Evolutionary conservation across 2,797 vertebrate genomes (phyloP).

Genomic region (Limnodromus scolopaceus): DNA sequence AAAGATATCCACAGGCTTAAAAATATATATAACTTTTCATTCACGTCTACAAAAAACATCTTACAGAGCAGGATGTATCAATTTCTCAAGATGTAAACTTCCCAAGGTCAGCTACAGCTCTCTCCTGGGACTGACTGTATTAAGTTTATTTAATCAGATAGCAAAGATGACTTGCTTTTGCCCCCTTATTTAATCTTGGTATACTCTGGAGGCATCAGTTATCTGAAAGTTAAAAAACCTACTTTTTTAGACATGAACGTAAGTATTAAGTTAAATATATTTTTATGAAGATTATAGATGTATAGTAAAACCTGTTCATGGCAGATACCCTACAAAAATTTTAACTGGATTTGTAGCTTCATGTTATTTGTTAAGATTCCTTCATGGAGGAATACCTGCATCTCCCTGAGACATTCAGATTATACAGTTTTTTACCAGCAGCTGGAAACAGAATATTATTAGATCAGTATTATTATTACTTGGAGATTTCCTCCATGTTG

Average conservation of each 20-base stretch:
- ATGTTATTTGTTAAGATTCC: background rate
- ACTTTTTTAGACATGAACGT: background rate
- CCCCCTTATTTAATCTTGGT: background rate
- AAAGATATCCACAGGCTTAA: conserved; percentile 17
- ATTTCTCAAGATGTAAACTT: background rate
- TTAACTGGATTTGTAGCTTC: background rate
- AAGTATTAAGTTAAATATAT: background rate
- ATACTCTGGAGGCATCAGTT: background rate
- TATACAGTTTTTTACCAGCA: background rate
- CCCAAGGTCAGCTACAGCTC: background rate
- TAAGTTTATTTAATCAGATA: background rate
- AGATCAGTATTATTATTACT: background rate
- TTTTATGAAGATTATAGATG: background rate
- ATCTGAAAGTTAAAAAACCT: background rate
- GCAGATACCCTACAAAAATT: background rate
- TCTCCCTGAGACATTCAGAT: background rate
- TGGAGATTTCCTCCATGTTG: background rate
- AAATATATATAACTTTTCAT: background rate
- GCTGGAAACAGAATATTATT: background rate
- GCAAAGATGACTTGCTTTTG: background rate
- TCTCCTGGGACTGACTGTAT: background rate
- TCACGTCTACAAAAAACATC: accelerated
- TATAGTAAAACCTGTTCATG: background rate
- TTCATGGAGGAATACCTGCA: background rate
- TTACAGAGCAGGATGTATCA: background rate